These are phyloP conservation scores for Luehdorfia chinensis DNA, from an alignment of 1,140 invertebrate species.

Conservation along the genomic window DNA sequence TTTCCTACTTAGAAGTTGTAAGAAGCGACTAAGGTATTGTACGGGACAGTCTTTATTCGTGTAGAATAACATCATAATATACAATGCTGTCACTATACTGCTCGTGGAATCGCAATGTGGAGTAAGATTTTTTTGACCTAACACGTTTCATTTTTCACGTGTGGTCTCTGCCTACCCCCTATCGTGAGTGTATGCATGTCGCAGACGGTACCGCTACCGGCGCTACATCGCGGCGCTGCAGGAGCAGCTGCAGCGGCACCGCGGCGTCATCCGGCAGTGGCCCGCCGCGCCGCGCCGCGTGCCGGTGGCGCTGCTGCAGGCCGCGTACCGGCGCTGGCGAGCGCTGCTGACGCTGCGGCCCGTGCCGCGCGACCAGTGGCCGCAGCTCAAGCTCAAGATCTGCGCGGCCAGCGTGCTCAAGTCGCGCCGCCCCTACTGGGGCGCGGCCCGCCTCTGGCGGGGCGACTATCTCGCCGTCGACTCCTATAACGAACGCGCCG, in stretches of 20 bases:
- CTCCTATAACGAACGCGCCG: slow-evolving; percentile 85
- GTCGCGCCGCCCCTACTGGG: slow-evolving; percentile 88
- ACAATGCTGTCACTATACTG: too few species aligned
- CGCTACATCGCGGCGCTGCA: slow-evolving; percentile 85
- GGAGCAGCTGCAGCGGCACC: slow-evolving; percentile 29
- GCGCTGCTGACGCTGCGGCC: slow-evolving; percentile 91
- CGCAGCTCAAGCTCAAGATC: slow-evolving; percentile 89
- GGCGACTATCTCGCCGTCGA: slow-evolving; percentile 92
- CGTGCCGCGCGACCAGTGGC: slow-evolving; percentile 92
- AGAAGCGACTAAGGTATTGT: too few species aligned
- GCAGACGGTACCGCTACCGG: slow-evolving; percentile 88
- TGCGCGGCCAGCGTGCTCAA: slow-evolving; percentile 87
- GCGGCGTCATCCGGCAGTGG: slow-evolving; percentile 78
- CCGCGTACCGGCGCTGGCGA: slow-evolving; percentile 88
- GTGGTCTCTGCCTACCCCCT: too few species aligned
- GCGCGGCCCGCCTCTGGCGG: slow-evolving; percentile 90
- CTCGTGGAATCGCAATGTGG: too few species aligned
- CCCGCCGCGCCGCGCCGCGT: slow-evolving; percentile 82
- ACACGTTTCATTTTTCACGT: too few species aligned
- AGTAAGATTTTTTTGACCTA: too few species aligned
- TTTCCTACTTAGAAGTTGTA: too few species aligned
- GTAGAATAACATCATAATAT: too few species aligned
- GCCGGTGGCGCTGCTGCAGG: slow-evolving; percentile 80
- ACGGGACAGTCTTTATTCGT: too few species aligned
- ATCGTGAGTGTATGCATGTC: too few species aligned